A percentile compares a stretch with the other conserved stretches of the same genome.
Conservation (phyloP, 2,888 invertebrate genomes). For the Spilosoma lubricipeda region DNA sequence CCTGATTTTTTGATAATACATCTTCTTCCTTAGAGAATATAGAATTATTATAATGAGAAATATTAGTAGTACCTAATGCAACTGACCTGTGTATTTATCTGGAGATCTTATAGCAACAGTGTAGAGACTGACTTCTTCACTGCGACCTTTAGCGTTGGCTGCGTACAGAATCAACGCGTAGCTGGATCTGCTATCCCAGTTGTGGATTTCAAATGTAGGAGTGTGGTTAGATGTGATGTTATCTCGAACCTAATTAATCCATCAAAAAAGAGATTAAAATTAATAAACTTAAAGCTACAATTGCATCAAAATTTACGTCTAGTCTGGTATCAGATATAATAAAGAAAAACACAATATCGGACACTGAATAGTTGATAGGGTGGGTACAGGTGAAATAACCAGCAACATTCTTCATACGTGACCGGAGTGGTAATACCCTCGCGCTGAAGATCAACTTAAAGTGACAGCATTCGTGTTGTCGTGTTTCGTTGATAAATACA, state of each 20-base stretch:
- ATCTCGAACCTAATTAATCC: slow-evolving; percentile 76
- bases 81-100: slow-evolving; percentile 93
- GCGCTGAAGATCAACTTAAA: no score
- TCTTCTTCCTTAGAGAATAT: no score
- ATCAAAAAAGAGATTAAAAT: background rate
- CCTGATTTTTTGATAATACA: no score
- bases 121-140: slow-evolving; percentile 92
- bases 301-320: no score
- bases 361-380: background rate
- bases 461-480: no score
- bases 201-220: slow-evolving; percentile 88
- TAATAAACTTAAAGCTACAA: background rate
- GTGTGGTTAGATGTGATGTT: slow-evolving; percentile 87
- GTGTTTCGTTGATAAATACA: no score
- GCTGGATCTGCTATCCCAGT: slow-evolving; percentile 89
- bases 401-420: no score
- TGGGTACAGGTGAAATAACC: no score
- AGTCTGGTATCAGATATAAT: background rate
- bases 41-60: background rate
- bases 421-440: no score
- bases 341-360: background rate
- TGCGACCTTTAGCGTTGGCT: slow-evolving; percentile 94
- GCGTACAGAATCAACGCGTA: slow-evolving; percentile 93
- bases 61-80: background rate
- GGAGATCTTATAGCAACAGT: slow-evolving; percentile 93